These are phyloP conservation scores for Nerophis ophidion DNA, from an alignment of 2,113 vertebrate species.

Conservation along the genomic window DNA sequence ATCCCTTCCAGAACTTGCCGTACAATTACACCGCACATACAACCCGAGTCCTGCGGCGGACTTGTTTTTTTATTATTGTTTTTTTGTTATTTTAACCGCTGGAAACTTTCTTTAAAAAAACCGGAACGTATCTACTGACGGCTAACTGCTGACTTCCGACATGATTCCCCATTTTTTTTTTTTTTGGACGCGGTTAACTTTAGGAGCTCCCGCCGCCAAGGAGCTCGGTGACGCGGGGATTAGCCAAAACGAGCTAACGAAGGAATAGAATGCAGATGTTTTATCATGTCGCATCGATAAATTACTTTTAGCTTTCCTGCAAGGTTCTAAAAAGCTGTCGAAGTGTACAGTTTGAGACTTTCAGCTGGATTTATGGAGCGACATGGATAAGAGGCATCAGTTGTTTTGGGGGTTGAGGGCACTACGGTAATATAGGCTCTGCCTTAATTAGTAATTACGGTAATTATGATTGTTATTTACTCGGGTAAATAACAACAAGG, in stretches of 20 bases:
- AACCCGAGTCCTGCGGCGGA: slow-evolving; percentile 19
- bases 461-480: slow-evolving; percentile 9
- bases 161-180: slow-evolving; percentile 1
- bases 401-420: slow-evolving; percentile 8
- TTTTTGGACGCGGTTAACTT: slow-evolving; percentile 30
- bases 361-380: slow-evolving; percentile 13
- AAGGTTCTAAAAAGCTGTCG: neutral
- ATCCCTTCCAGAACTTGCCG: slow-evolving; percentile 47
- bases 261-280: slow-evolving; percentile 19
- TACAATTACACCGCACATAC: slow-evolving; percentile 34
- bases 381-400: slow-evolving; percentile 11
- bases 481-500: slow-evolving; percentile 9
- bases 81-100: slow-evolving; percentile 23
- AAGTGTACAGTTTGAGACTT: neutral
- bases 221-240: slow-evolving; percentile 36
- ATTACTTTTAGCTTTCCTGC: neutral
- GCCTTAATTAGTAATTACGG: slow-evolving; percentile 4
- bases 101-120: neutral
- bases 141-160: neutral
- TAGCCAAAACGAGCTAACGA: slow-evolving; percentile 54
- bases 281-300: slow-evolving; percentile 5
- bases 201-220: slow-evolving; percentile 12
- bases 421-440: neutral
- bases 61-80: slow-evolving; percentile 9
- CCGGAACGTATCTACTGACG: slow-evolving; percentile 1